A percentile compares a stretch with the other conserved stretches of the same genome.
These are phyloP conservation scores for Drosophila pectinifera DNA, from an alignment of 1,140 invertebrate species.

Conservation along the genomic window DNA sequence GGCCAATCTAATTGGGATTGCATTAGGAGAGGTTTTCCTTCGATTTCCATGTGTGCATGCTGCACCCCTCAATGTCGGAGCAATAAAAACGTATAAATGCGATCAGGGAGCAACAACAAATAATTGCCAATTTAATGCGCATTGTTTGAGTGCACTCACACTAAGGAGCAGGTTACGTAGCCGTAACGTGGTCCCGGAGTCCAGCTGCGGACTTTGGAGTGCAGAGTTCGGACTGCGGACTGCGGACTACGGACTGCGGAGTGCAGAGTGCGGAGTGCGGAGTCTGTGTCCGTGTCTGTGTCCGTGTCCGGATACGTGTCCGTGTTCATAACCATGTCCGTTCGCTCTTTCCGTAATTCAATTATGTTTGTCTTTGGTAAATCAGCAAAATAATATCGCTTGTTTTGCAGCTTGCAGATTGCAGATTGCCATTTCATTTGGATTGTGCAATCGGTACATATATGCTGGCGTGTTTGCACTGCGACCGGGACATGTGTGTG, in stretches of 20 bases:
- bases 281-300: slow-evolving; percentile 23
- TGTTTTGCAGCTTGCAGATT: slow-evolving; percentile 59
- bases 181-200: slow-evolving; percentile 16
- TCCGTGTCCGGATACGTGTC: slow-evolving; percentile 32
- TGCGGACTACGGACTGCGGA: background rate
- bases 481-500: slow-evolving; percentile 1
- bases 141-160: slow-evolving; percentile 59
- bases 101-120: slow-evolving; percentile 58
- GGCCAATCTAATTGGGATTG: slow-evolving; percentile 44
- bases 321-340: slow-evolving; percentile 39
- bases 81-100: slow-evolving; percentile 55
- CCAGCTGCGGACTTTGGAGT: background rate
- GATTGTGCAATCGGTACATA: slow-evolving; percentile 40
- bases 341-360: slow-evolving; percentile 70
- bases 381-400: slow-evolving; percentile 78
- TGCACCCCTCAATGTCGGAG: slow-evolving; percentile 19
- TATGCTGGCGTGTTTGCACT: background rate
- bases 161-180: slow-evolving; percentile 34
- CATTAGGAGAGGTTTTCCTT: slow-evolving; percentile 12
- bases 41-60: background rate
- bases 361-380: slow-evolving; percentile 82
- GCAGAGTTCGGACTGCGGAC: background rate
- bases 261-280: background rate
- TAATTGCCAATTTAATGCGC: slow-evolving; percentile 79
- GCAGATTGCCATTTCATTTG: slow-evolving; percentile 51